phyloP scores from a whole-genome alignment of 2,888 invertebrate genomes.

The Agonopterix arenella region DNA sequence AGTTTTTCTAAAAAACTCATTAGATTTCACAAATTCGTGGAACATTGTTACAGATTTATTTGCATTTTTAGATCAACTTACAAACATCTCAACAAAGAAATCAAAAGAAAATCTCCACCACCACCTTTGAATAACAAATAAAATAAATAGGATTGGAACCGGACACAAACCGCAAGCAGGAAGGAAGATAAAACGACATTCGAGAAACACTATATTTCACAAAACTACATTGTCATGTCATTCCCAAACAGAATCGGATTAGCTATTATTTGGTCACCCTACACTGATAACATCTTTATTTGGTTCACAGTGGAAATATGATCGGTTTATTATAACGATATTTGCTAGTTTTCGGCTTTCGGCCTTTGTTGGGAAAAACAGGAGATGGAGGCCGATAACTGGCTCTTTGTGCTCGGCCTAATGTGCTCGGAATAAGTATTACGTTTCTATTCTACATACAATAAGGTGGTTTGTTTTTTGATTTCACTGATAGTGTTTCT shows the following conservation, averaged over 20 bases:
- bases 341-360: slow-evolving; percentile 50
- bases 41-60: no score
- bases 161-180: slow-evolving; percentile 21
- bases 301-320: slow-evolving; percentile 44
- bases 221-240: slow-evolving; percentile 25
- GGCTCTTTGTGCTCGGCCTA: slow-evolving; percentile 26
- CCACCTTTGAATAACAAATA: not conserved
- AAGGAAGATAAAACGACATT: slow-evolving; percentile 23
- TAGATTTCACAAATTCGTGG: no score
- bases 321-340: slow-evolving; percentile 72
- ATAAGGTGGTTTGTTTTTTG: slow-evolving; percentile 42
- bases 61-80: no score
- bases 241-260: slow-evolving; percentile 52
- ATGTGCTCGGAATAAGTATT: slow-evolving; percentile 29
- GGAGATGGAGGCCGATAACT: slow-evolving; percentile 30
- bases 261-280: slow-evolving; percentile 62
- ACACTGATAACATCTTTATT: slow-evolving; percentile 44
- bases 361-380: slow-evolving; percentile 37
- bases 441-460: slow-evolving; percentile 40
- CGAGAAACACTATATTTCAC: slow-evolving; percentile 18
- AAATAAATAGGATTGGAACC: slow-evolving; percentile 5
- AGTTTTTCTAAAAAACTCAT: no score
- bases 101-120: slow-evolving; percentile 5
- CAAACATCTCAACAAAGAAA: not conserved
- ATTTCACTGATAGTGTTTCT: slow-evolving; percentile 30